Evolutionary conservation across 37 sponge, comb jelly and placozoan species (phyloP).

Genomic region (Ephydatia muelleri): DNA sequence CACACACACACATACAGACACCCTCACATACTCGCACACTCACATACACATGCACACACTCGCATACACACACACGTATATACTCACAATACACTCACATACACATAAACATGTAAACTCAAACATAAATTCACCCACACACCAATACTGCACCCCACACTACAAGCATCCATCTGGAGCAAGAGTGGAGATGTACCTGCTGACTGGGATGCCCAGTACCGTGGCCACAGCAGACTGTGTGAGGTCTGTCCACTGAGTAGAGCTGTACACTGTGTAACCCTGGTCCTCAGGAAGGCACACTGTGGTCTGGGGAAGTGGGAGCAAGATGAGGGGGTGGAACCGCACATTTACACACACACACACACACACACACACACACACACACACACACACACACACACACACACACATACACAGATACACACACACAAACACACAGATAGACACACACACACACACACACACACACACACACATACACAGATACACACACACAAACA

Average conservation of each 20-base stretch:
- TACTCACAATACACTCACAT: too few species aligned
- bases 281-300: conserved; percentile 64
- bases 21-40: too few species aligned
- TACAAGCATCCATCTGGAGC: neutral
- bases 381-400: neutral
- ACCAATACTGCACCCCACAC: neutral
- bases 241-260: conserved; percentile 58
- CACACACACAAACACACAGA: too few species aligned
- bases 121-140: neutral
- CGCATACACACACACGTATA: too few species aligned
- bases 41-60: too few species aligned
- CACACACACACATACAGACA: neutral
- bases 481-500: too few species aligned
- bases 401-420: too few species aligned
- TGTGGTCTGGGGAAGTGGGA: conserved; percentile 23
- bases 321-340: too few species aligned
- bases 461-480: too few species aligned
- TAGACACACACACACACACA: too few species aligned
- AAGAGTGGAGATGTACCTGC: conserved; percentile 38
- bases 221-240: conserved; percentile 60
- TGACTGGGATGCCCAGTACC: conserved; percentile 53
- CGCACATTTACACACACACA: neutral
- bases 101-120: too few species aligned
- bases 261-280: conserved; percentile 54
- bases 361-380: too few species aligned